Percentiles rank a stretch among this genome's conserved stretches.
These are phyloP conservation scores for Zoroaster sp. DNA, from an alignment of 53 echinoderm and acorn worm genomes.

Conservation along the genomic window DNA sequence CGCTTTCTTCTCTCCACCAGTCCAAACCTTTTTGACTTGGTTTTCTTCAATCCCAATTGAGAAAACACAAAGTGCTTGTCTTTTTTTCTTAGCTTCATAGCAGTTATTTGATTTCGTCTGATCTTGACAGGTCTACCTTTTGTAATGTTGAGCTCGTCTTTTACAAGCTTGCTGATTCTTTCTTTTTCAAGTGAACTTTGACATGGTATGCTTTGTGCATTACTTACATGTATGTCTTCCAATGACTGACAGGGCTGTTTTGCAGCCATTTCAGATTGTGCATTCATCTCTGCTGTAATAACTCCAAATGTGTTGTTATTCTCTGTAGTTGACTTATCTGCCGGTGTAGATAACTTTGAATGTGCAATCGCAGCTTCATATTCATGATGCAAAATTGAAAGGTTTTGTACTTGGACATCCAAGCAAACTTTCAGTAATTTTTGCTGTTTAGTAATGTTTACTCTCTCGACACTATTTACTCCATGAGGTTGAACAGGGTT, in stretches of 20 bases:
- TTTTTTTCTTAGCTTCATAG: slow-evolving; percentile 39
- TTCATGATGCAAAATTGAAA: background rate
- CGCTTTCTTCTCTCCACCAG: background rate
- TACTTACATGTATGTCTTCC: background rate
- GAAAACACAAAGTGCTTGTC: slow-evolving; percentile 43
- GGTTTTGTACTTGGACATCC: background rate
- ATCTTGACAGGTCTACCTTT: background rate
- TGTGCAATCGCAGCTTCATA: background rate
- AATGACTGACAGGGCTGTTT: background rate
- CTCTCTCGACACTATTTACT: background rate
- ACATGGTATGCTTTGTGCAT: background rate
- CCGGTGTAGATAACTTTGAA: background rate
- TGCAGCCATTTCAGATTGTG: background rate
- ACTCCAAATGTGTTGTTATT: background rate
- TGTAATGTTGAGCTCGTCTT: background rate
- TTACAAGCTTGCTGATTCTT: background rate
- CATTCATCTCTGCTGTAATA: too few relatives aligned
- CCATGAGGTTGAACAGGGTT: background rate
- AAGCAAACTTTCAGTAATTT: slow-evolving; percentile 18
- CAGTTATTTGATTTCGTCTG: background rate
- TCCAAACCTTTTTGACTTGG: background rate
- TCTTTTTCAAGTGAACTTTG: background rate
- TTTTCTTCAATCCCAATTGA: slow-evolving; percentile 38
- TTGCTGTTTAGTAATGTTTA: background rate
- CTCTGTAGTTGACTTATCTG: background rate